phyloP scores from a whole-genome alignment of 2,888 invertebrate genomes.

The Apantesis nais region DNA sequence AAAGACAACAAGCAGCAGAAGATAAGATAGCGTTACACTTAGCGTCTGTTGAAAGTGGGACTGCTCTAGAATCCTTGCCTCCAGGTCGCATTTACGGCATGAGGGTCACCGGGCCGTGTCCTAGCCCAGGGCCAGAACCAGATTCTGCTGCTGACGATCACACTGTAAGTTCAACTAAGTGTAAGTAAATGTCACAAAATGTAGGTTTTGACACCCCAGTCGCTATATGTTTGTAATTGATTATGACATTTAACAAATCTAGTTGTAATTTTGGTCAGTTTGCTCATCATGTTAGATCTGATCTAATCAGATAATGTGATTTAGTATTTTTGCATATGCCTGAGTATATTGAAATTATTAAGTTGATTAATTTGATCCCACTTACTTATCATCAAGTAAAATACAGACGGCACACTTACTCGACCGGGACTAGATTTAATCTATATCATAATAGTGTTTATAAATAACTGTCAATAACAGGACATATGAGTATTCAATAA shows the following conservation, averaged over 20 bases:
- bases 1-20: conserved; percentile 98
- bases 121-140: conserved; percentile 78
- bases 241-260: not conserved
- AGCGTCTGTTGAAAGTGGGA: conserved; percentile 88
- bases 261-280: not conserved
- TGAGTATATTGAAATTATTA: too few species aligned
- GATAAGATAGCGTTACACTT: conserved; percentile 97
- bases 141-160: conserved; percentile 77
- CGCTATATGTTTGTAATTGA: not conserved
- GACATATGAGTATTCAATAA: not conserved
- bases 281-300: not conserved
- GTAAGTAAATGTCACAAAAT: not conserved
- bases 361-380: too few species aligned
- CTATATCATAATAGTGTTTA: too few species aligned
- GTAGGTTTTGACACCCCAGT: not conserved
- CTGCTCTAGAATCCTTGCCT: conserved; percentile 89
- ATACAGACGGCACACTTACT: too few species aligned
- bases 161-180: conserved; percentile 58
- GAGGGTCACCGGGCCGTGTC: conserved; percentile 91
- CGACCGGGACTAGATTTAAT: too few species aligned
- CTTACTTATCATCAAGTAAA: too few species aligned
- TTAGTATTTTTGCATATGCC: too few species aligned
- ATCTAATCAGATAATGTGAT: not conserved
- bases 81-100: conserved; percentile 96
- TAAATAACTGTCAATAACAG: not conserved